Base-by-base conservation (phyloP, 1,140 invertebrate genomes). In the Lepidurus packardi region DNA sequence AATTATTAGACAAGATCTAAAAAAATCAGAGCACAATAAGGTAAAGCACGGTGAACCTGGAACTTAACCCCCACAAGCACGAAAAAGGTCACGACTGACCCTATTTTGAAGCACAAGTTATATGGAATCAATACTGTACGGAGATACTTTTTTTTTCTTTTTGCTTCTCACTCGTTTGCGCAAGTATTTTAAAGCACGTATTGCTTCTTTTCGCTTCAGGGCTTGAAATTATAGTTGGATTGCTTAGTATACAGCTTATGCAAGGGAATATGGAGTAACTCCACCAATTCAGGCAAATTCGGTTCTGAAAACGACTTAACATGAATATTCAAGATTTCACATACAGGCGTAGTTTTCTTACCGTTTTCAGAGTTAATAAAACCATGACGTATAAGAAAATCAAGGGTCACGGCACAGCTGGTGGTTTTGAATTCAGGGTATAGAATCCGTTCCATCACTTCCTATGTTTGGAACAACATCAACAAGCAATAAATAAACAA, bases 381-480 rank as follows among this genome's bases (percentile, higher is more conserved):
- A 75, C 94, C 94, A 85, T 95, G 94, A 83, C 95, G 89, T 81
- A 97, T 92, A 80, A 97, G 88, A 85, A 97, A 98, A 85, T 97
- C 95, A 80, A 97, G 86, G 8, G 93, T 90, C 24, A 97, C 93
- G 73, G 95, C 93, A 78, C 92, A 92, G 84, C 93, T 95, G 11
- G 95, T 97, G 2, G 94, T 95, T 86, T 98, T 98, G 83, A 97
- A 97, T 81, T 95, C 91, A 6, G 91, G 88, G 42, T 91, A 90
- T 45, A 94, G 89, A 78, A 95, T 90, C 82, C 91, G 89, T 81
- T 94, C 90, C 81, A 96, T 84, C 21, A 87, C 82, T 82, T 89
- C 84, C 83, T 87, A 34, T 77, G 77, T 44, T 78, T 65, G 76
- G 44, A 81, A 80, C 79, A 76, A 81, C 79, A 78, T 34, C 77